Percentiles rank a stretch among this genome's conserved stretches.
phyloP scores from a whole-genome alignment of 2,797 vertebrate genomes.

The Manis crassicaudata region DNA sequence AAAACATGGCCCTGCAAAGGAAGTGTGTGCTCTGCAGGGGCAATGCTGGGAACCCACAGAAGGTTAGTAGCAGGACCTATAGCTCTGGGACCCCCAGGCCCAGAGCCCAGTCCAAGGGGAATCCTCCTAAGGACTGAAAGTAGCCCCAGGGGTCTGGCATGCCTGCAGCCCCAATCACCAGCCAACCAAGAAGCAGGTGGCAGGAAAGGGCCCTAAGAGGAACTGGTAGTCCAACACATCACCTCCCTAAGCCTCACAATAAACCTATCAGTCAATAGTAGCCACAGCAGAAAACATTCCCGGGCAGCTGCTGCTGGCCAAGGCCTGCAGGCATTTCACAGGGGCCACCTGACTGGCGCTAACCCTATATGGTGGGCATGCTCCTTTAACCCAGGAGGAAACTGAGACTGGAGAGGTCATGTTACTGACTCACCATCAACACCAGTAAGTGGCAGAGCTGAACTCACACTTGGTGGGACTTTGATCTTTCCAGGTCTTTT shows the following conservation, averaged over 20 bases:
- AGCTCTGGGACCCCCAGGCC: neutral
- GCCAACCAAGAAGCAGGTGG: neutral
- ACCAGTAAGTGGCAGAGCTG: neutral
- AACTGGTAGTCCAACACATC: neutral
- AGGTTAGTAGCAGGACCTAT: neutral
- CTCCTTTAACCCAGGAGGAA: neutral
- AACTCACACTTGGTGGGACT: neutral
- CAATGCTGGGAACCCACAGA: rapidly evolving
- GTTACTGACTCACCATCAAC: neutral
- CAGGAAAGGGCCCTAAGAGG: neutral
- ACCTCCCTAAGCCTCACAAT: neutral
- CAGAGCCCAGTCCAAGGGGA: neutral
- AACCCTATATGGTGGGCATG: neutral
- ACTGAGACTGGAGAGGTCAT: neutral
- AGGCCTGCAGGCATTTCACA: rapidly evolving
- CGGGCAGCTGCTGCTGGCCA: rapidly evolving
- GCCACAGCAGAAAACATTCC: too few species aligned
- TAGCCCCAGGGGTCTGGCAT: neutral
- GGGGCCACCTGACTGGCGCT: rapidly evolving
- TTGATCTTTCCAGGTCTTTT: neutral
- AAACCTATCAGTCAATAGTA: rapidly evolving
- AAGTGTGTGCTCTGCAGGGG: neutral
- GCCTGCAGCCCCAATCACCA: neutral
- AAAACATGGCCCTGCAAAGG: neutral
- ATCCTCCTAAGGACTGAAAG: neutral